Evolutionary conservation across 1,140 invertebrate species (phyloP), one percentile per base, ranked within the genome.

Genomic region (Mya arenaria): DNA sequence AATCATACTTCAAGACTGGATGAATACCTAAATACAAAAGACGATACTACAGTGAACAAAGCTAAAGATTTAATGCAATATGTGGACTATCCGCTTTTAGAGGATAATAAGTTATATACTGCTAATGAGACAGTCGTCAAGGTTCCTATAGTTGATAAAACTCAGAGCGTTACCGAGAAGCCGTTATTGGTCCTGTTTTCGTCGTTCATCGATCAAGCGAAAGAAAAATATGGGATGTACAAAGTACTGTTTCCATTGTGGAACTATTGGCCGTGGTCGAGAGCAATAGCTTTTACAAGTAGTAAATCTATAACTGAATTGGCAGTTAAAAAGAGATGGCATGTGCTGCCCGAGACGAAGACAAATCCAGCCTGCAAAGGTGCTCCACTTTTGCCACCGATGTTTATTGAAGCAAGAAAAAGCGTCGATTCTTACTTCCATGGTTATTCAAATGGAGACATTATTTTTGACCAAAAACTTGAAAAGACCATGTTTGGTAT

Each of bases 401-500:
- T 72, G 69, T 72, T 72, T 34, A 58, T 36, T 8, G 69, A 72
- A 23, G 41, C 58, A n/a, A 37, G 25, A 10, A 72, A 72, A 72
- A 58, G 4, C 3, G 28, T 56, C n/a, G 69, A 72, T 32, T 44
- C 69, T n/a, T 72, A 72, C n/a, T 72, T 72, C 39, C 58, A 72
- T 52, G 69, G 69, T 3, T 72, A 23, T 58, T 72, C 69, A n/a
- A 72, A 72, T 52, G 69, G 48, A 0, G 69, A 72, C n/a, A 72
- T 72, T 32, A 52, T 58, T 56, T 72, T 72, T 58, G 69, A 55
- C n/a, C 19, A 72, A 19, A 55, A 55, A n/a, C 52, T 72, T 1
- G 52, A 58, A 36, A 34, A 72, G 30, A 72, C 69, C 0, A 56
- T 72, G 52, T 25, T 37, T 13, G 56, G 56, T 58, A 5, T 72